These are phyloP conservation scores for Galeopsomyia nigrocyanea DNA, from an alignment of 2,888 invertebrate species.

Conservation along the genomic window DNA sequence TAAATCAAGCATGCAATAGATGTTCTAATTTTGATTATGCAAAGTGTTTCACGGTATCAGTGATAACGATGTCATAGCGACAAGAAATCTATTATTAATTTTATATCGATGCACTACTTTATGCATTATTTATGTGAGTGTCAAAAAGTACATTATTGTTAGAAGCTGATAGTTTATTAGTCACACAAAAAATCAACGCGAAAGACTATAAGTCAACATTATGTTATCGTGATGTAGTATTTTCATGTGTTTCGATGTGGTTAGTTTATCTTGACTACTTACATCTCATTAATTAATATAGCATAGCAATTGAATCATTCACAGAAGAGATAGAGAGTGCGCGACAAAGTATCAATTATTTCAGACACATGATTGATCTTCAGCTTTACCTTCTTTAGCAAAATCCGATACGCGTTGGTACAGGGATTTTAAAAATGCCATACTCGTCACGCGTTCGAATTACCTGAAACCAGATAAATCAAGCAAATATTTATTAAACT, in stretches of 20 bases:
- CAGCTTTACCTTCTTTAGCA: conserved; percentile 54
- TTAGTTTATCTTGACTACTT: conserved; percentile 14
- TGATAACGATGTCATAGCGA: too few species aligned
- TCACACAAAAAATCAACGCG: background rate
- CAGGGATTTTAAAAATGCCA: conserved; percentile 56
- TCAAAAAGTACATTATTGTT: too few species aligned
- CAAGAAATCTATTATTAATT: too few species aligned
- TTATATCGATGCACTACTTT: too few species aligned
- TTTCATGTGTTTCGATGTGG: background rate
- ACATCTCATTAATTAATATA: conserved; percentile 32
- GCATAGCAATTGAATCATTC: conserved; percentile 32
- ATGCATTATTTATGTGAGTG: too few species aligned
- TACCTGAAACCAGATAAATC: conserved; percentile 50
- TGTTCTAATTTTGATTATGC: too few species aligned
- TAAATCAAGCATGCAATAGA: too few species aligned
- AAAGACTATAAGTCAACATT: background rate
- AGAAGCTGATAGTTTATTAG: too few species aligned
- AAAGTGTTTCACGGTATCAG: too few species aligned
- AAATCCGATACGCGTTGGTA: conserved; percentile 56
- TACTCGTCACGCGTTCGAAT: conserved; percentile 52
- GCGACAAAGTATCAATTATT: conserved; percentile 41
- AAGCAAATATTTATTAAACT: background rate
- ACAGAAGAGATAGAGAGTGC: conserved; percentile 31
- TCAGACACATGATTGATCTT: conserved; percentile 45
- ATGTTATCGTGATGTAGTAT: background rate